Evolutionary conservation across 2,113 vertebrate species (phyloP).

Genomic region (Carettochelys insculpta): DNA sequence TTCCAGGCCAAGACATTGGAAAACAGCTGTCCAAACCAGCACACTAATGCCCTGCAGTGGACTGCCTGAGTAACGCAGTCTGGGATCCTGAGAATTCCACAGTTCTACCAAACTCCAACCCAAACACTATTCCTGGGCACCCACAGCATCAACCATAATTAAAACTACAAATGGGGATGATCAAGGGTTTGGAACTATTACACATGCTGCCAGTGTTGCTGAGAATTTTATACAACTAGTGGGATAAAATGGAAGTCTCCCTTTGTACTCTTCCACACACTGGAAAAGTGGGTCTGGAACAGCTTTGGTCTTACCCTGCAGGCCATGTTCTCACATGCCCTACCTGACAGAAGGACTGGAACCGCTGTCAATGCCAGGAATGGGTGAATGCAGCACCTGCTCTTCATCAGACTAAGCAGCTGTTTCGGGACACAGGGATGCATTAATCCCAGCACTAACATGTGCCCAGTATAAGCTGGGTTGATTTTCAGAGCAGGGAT

Average conservation of each 20-base stretch:
- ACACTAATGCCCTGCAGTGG: neutral
- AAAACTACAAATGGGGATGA: fast-evolving
- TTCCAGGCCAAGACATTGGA: fast-evolving
- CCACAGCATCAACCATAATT: neutral
- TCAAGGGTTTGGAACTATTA: neutral
- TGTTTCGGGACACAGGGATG: neutral
- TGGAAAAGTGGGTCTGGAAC: neutral
- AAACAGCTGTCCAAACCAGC: neutral
- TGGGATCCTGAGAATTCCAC: neutral
- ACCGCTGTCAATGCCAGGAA: neutral
- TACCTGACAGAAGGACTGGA: neutral
- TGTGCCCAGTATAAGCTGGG: neutral
- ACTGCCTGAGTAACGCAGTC: neutral
- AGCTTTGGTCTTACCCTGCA: neutral
- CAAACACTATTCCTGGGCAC: neutral
- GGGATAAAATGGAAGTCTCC: neutral
- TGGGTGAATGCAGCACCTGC: neutral
- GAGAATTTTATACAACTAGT: neutral
- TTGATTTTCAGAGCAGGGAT: neutral
- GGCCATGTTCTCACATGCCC: neutral
- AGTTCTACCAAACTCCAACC: neutral
- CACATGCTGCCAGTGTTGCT: fast-evolving
- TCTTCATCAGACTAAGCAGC: neutral
- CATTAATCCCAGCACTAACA: neutral
- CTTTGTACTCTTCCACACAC: neutral